Conservation (phyloP, 2,888 invertebrate genomes). For the Dorcus hopei region DNA sequence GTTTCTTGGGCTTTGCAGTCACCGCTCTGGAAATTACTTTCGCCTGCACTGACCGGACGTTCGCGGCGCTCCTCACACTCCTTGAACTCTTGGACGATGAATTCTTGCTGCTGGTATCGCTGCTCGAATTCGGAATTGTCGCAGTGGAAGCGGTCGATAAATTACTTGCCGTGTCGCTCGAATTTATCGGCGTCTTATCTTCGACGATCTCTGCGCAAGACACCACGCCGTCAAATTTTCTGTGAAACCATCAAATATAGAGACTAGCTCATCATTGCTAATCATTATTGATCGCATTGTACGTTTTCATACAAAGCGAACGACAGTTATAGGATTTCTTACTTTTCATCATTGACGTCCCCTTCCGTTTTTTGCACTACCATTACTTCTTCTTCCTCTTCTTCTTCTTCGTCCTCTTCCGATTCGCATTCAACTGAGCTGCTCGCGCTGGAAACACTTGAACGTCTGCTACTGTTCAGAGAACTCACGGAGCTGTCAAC, state of each 20-base stretch:
- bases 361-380: neutral
- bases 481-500: slow-evolving; percentile 58
- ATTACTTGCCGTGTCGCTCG: slow-evolving; percentile 30
- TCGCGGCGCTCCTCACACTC: slow-evolving; percentile 54
- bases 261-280: too few relatives aligned
- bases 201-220: too few relatives aligned
- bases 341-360: neutral
- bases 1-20: slow-evolving; percentile 62
- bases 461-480: slow-evolving; percentile 38
- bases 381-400: too few relatives aligned
- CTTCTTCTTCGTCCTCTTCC: slow-evolving; percentile 48
- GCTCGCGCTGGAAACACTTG: slow-evolving; percentile 18
- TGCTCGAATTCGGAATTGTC: slow-evolving; percentile 25
- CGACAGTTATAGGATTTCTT: neutral
- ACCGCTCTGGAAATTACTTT: slow-evolving; percentile 59
- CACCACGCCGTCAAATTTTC: neutral
- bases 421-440: slow-evolving; percentile 43
- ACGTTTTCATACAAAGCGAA: neutral
- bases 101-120: slow-evolving; percentile 22
- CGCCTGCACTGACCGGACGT: slow-evolving; percentile 51
- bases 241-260: neutral
- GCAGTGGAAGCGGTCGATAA: slow-evolving; percentile 27
- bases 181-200: too few relatives aligned
- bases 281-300: too few relatives aligned
- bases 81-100: slow-evolving; percentile 26